Evolutionary conservation across 2,797 vertebrate species (phyloP), one percentile per base, ranked within the genome.

Genomic region (Leuciscus waleckii): DNA sequence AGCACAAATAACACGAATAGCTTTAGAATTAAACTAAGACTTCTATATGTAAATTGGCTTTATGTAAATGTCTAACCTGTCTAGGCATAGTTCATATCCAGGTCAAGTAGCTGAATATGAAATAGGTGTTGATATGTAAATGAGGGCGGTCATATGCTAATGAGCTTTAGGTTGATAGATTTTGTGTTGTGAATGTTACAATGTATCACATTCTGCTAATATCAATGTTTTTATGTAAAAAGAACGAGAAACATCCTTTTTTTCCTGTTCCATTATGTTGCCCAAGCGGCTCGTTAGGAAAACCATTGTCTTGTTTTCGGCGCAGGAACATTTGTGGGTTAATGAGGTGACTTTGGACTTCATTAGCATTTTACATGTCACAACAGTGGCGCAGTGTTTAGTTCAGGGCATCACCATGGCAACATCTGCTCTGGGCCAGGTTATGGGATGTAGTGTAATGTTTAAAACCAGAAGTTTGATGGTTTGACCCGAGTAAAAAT

Each of bases 311-410:
- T 37, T 56, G 49, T 68, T 65, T 84, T 58, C 43, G 19, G 46
- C 29, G 4, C 21, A 14, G 68, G 23, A 85, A 85, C 75, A 73
- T 85, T 73, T 71, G 51, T 32, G 39, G 83, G 75, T 85, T 79
- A 85, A 85, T 79, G 76, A 85, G 76, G 83, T 79, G 83, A 84
- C 65, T 69, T 79, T 84, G 75, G 67, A 56, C 56, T 46, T 63
- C 69, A 82, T 85, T 85, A 79, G 67, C 83, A 85, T 85, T 85
- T 61, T 49, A 21, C 51, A 21, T 85, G 51, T 85, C 67, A 79
- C 76, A 79, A 79, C 76, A 79, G 49, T 58, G 37, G 37, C 29
- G 65, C 73, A 8, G 43, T 71, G 61, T 58, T 61, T 49, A 71
- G 67, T 63, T 77, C 76, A 63, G 76, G 83, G 75, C 76, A 85